These are phyloP conservation scores for Ibidorhyncha struthersii DNA, from an alignment of 2,113 vertebrate genomes.

Conservation along the genomic window DNA sequence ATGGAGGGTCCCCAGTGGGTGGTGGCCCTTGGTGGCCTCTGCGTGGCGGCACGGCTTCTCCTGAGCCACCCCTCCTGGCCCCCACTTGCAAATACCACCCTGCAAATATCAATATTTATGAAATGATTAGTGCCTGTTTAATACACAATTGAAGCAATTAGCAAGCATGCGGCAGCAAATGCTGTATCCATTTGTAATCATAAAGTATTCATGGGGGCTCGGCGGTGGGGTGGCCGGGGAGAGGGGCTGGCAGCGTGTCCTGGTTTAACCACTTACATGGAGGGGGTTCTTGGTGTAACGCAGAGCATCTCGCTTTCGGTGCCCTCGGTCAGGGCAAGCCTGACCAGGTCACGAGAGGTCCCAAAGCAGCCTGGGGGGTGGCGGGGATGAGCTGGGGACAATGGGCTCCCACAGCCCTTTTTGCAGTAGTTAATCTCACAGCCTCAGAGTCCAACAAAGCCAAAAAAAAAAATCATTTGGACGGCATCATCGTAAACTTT, in stretches of 20 bases:
- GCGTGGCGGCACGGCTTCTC: accelerated
- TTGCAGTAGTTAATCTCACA: not conserved
- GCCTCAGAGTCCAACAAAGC: not conserved
- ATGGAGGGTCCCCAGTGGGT: accelerated
- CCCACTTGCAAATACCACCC: not conserved
- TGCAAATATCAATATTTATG: not conserved
- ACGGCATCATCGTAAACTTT: not conserved
- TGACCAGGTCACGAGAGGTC: accelerated
- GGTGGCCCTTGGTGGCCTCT: not conserved
- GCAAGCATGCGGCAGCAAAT: accelerated
- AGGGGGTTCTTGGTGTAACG: too few species aligned
- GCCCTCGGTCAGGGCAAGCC: not conserved
- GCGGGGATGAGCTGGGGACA: accelerated
- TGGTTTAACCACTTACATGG: accelerated
- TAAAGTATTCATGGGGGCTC: not conserved
- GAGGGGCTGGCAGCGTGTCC: accelerated
- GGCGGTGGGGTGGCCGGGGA: accelerated
- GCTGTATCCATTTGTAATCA: not conserved
- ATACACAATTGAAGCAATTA: not conserved
- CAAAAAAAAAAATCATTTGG: not conserved
- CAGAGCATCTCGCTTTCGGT: accelerated
- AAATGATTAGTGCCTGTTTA: not conserved
- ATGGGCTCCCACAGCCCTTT: accelerated
- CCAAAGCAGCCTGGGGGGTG: not conserved
- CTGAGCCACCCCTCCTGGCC: not conserved